These are phyloP conservation scores for Seriola aureovittata DNA, from an alignment of 2,113 vertebrate species.

Conservation along the genomic window DNA sequence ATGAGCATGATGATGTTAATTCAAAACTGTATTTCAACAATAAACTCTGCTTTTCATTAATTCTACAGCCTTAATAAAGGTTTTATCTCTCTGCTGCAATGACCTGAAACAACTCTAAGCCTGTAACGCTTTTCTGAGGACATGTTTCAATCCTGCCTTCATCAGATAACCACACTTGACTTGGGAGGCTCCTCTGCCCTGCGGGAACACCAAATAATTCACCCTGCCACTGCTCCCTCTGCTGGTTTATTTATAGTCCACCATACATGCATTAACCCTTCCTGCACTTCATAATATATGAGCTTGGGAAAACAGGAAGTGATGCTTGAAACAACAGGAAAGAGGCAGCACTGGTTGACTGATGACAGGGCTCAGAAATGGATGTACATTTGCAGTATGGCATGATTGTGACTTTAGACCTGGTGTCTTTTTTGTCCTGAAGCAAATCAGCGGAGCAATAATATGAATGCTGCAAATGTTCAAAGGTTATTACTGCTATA, in stretches of 20 bases:
- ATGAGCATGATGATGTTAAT: not conserved
- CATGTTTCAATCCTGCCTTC: constrained; percentile 31
- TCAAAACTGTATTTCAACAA: not conserved
- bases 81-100: not conserved
- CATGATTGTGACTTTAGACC: not conserved
- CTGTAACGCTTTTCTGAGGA: constrained; percentile 31
- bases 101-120: constrained; percentile 35
- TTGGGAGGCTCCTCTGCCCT: constrained; percentile 56
- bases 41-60: not conserved
- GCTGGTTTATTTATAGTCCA: constrained; percentile 76
- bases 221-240: constrained; percentile 71
- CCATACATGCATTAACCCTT: constrained; percentile 57
- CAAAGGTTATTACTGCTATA: not conserved
- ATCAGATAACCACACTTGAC: constrained; percentile 55
- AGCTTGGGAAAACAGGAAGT: constrained; percentile 67
- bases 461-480: constrained; percentile 10
- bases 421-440: not conserved
- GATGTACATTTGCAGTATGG: not conserved
- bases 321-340: constrained; percentile 67
- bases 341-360: constrained; percentile 2
- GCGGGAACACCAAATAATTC: constrained; percentile 70
- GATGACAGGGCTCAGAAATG: constrained; percentile 29
- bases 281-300: constrained; percentile 62
- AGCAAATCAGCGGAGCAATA: constrained; percentile 8
- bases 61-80: not conserved